Evolutionary conservation across 2,113 vertebrate species (phyloP), one percentile per base, ranked within the genome.

Genomic region (Nerophis lumbriciformis): DNA sequence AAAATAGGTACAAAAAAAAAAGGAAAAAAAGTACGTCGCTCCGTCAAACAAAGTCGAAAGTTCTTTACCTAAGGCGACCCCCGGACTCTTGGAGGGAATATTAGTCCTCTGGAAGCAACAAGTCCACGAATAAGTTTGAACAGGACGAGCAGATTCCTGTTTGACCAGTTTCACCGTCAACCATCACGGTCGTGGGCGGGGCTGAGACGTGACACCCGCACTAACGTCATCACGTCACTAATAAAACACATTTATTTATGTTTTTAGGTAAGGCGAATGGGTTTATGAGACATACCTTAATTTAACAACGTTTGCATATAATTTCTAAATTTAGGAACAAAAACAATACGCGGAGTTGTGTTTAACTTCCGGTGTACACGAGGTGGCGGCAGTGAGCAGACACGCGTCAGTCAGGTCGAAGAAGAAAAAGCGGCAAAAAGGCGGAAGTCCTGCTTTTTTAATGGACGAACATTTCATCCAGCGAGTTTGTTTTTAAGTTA

Each of bases 141-240:
- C 6, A 44, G 3, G 10, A 13, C 11, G 13, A 65, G 11, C 45
- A 39, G n/a, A 35, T 37, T 54, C 45, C 68, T 8, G 61, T 65
- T 44, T 36, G 49, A 37, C 53, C 36, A 79, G 66, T 68, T 69
- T 57, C 28, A 54, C 45, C 21, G 45, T 67, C 54, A 59, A 55
- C 36, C 63, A 74, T 67, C 74, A 65, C 58, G 4, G 37, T 51
- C 48, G 65, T 66, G 77, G 75, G 82, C 80, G 78, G 63, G 76
- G 72, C 37, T 1, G 58, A 12, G 10, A 8, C 47, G 58, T 63
- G 56, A 62, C 82, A 69, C 56, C 49, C 84, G 87, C 88, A 77
- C 83, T 88, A 84, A 88, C 88, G 85, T 50, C 71, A 87, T 56
- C 58, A 68, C 61, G 68, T 37, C 37, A 19, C 19, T 79, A 79